Evolutionary conservation across 2,888 invertebrate genomes (phyloP).

Genomic region (Caenorhabditis japonica): DNA sequence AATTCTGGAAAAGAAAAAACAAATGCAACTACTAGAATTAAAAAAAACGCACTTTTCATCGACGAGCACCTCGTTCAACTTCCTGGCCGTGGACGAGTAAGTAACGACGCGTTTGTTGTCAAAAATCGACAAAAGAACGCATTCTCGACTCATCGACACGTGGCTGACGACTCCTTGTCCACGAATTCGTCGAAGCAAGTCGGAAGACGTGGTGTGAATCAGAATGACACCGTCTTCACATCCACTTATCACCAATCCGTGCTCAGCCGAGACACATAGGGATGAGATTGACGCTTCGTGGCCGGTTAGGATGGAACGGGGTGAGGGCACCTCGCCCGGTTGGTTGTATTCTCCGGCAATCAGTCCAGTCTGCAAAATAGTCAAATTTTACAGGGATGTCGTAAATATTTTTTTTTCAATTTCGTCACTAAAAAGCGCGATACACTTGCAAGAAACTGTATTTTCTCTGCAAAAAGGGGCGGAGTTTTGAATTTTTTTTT

Average conservation of each 20-base stretch:
- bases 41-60: slow-evolving; percentile 56
- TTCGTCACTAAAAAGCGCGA: too few relatives aligned
- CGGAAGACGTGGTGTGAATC: slow-evolving; percentile 97
- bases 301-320: slow-evolving; percentile 94
- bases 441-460: background rate
- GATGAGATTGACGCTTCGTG: slow-evolving; percentile 96
- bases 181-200: slow-evolving; percentile 88
- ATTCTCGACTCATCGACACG: slow-evolving; percentile 87
- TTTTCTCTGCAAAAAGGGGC: too few relatives aligned
- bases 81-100: slow-evolving; percentile 70
- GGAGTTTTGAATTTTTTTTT: too few relatives aligned
- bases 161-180: slow-evolving; percentile 58
- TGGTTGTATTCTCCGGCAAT: slow-evolving; percentile 89
- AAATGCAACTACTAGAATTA: too few relatives aligned
- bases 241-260: slow-evolving; percentile 95
- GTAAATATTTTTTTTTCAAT: too few relatives aligned
- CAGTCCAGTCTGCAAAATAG: slow-evolving; percentile 83
- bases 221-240: slow-evolving; percentile 94
- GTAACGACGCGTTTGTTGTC: slow-evolving; percentile 66
- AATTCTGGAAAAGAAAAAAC: slow-evolving; percentile 41
- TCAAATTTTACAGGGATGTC: too few relatives aligned
- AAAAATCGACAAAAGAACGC: slow-evolving; percentile 93
- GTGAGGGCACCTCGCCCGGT: slow-evolving; percentile 88
- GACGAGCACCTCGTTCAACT: slow-evolving; percentile 56
- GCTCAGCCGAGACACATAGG: slow-evolving; percentile 95